Conservation (phyloP, 2,888 invertebrate genomes). For the Drosophila ustulata region DNA sequence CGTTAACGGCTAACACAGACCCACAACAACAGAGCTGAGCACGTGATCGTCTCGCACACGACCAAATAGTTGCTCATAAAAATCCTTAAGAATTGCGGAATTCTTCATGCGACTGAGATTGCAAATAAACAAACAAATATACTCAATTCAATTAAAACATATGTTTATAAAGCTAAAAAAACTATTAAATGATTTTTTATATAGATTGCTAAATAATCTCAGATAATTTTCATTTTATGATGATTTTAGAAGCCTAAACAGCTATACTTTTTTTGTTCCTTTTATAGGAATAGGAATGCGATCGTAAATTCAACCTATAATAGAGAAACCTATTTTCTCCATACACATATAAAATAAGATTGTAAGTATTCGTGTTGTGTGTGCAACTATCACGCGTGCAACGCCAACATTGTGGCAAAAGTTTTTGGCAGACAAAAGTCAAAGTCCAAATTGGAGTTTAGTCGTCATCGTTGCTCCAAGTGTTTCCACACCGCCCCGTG, state of each 20-base stretch:
- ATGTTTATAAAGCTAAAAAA: too few species aligned
- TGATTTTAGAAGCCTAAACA: too few species aligned
- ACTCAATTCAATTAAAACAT: neutral
- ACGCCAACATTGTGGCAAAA: conserved; percentile 44
- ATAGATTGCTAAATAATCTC: too few species aligned
- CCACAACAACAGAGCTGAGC: conserved; percentile 25
- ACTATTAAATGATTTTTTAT: too few species aligned
- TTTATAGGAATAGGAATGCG: neutral
- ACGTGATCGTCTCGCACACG: conserved; percentile 36
- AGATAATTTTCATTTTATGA: too few species aligned
- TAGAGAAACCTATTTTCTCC: neutral
- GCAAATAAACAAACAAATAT: neutral
- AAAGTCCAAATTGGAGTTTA: conserved; percentile 75
- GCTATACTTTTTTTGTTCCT: too few species aligned
- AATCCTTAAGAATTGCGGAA: neutral
- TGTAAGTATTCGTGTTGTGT: neutral
- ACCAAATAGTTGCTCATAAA: neutral
- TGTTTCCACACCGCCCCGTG: conserved; percentile 68
- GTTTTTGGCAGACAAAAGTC: conserved; percentile 51
- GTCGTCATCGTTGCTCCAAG: conserved; percentile 73
- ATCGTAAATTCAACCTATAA: neutral
- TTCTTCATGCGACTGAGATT: neutral
- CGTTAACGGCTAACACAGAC: conserved; percentile 41
- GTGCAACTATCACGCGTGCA: conserved; percentile 57
- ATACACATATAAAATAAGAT: neutral